Conservation (phyloP, 2,113 vertebrate species). For the Tricholaema leucomelas region DNA sequence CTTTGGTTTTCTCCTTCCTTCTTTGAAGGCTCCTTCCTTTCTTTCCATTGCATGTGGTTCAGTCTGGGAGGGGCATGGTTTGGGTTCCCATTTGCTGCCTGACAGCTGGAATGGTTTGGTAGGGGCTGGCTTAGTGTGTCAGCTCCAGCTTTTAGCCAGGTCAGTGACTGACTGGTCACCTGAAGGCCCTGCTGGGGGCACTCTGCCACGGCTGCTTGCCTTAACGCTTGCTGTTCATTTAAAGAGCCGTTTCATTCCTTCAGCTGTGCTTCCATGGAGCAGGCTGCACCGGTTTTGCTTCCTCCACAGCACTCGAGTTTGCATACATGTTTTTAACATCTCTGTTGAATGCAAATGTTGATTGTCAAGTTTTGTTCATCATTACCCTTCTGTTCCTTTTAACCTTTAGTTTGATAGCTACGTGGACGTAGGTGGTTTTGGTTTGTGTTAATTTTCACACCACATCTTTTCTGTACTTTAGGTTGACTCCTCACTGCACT, state of each 20-base stretch:
- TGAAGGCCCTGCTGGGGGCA: neutral
- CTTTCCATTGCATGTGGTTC: neutral
- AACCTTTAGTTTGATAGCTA: conserved; percentile 40
- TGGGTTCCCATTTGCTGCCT: neutral
- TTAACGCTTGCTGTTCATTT: conserved; percentile 6
- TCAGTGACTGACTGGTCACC: neutral
- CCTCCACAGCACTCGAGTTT: conserved; percentile 24
- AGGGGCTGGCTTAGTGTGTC: neutral
- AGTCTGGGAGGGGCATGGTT: neutral
- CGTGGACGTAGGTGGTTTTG: conserved; percentile 54
- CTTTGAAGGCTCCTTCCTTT: neutral
- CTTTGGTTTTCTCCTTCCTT: neutral
- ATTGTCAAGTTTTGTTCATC: conserved; percentile 26
- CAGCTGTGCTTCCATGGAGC: conserved; percentile 25
- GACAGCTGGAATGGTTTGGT: no score
- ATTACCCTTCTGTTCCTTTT: conserved; percentile 30
- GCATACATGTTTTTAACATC: conserved; percentile 35
- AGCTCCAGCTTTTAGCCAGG: neutral
- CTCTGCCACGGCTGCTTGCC: neutral
- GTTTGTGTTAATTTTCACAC: conserved; percentile 77
- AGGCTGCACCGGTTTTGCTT: conserved; percentile 38
- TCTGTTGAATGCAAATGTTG: conserved; percentile 53
- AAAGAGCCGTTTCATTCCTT: conserved; percentile 39
- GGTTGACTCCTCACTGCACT: conserved; percentile 81
- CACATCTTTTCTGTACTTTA: conserved; percentile 82